These are phyloP conservation scores for Leptothorax acervorum DNA, from an alignment of 2,888 invertebrate species.

Conservation along the genomic window DNA sequence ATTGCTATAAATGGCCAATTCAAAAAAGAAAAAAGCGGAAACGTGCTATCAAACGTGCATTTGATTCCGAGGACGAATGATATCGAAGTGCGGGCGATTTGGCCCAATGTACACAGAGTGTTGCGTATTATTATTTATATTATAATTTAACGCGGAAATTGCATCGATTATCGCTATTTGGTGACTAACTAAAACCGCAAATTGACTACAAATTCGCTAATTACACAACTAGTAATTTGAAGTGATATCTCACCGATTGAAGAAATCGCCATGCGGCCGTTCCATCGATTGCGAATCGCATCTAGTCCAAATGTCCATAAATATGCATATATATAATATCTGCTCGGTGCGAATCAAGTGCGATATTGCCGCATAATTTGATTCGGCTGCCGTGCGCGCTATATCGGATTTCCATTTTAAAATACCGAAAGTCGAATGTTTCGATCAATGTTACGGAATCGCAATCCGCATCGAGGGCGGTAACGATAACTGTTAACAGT, in stretches of 20 bases:
- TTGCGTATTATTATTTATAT: conserved; percentile 3
- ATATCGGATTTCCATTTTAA: conserved; percentile 56
- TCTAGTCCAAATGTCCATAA: conserved; percentile 43
- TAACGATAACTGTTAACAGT: conserved; percentile 45
- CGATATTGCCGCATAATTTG: conserved; percentile 42
- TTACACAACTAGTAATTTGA: conserved; percentile 14
- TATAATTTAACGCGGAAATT: conserved; percentile 1
- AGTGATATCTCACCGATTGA: conserved; percentile 16
- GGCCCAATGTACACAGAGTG: background rate
- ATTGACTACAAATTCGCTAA: conserved; percentile 46
- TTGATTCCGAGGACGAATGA: background rate
- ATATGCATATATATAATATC: conserved; percentile 52
- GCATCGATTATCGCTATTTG: conserved; percentile 32
- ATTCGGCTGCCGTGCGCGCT: conserved; percentile 30
- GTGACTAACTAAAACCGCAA: conserved; percentile 7
- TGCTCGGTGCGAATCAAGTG: conserved; percentile 41
- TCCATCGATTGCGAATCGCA: conserved; percentile 7
- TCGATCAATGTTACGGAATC: conserved; percentile 32
- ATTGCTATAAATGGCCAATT: background rate
- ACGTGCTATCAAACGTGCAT: background rate
- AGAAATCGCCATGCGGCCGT: conserved; percentile 32
- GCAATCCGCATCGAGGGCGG: conserved; percentile 20
- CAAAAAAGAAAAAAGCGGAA: background rate
- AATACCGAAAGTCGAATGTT: conserved; percentile 36
- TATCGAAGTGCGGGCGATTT: background rate